Evolutionary conservation across 2,888 invertebrate genomes (phyloP).

Genomic region (Blera fallax): DNA sequence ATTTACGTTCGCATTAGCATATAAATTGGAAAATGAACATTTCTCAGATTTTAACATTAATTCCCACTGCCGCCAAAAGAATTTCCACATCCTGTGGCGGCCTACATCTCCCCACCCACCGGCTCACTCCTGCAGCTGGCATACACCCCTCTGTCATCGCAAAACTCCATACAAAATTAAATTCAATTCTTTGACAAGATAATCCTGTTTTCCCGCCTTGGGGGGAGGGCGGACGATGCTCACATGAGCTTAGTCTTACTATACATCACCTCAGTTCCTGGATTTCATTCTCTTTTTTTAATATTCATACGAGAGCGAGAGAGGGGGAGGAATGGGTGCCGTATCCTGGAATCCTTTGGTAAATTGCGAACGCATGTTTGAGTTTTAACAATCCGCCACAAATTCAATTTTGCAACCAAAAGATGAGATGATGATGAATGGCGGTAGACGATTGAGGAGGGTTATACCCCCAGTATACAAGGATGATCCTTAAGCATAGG

Average conservation of each 20-base stretch:
- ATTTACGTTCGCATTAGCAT: conserved; percentile 59
- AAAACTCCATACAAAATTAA: conserved; percentile 65
- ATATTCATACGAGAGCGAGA: conserved; percentile 30
- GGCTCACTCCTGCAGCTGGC: not conserved
- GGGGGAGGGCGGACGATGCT: conserved; percentile 24
- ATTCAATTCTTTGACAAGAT: conserved; percentile 72
- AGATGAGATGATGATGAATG: conserved; percentile 60
- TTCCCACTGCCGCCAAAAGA: conserved; percentile 51
- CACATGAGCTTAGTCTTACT: conserved; percentile 12
- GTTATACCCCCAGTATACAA: not conserved
- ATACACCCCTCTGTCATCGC: not conserved
- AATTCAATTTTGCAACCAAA: conserved; percentile 65
- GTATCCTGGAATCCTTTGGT: conserved; percentile 52
- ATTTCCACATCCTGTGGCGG: conserved; percentile 48
- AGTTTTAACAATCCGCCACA: conserved; percentile 69
- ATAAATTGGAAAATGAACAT: conserved; percentile 68
- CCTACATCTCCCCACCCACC: not conserved
- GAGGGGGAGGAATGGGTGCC: not conserved
- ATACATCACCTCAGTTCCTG: not conserved
- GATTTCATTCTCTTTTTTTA: conserved; percentile 3
- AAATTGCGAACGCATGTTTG: conserved; percentile 71
- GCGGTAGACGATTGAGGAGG: conserved; percentile 19
- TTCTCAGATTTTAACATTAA: conserved; percentile 65
- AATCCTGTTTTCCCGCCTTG: conserved; percentile 53
- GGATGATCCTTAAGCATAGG: not conserved